Percentiles rank a stretch among this genome's conserved stretches.
Evolutionary conservation across 2,797 vertebrate species (phyloP).

Genomic region (Nasua narica): DNA sequence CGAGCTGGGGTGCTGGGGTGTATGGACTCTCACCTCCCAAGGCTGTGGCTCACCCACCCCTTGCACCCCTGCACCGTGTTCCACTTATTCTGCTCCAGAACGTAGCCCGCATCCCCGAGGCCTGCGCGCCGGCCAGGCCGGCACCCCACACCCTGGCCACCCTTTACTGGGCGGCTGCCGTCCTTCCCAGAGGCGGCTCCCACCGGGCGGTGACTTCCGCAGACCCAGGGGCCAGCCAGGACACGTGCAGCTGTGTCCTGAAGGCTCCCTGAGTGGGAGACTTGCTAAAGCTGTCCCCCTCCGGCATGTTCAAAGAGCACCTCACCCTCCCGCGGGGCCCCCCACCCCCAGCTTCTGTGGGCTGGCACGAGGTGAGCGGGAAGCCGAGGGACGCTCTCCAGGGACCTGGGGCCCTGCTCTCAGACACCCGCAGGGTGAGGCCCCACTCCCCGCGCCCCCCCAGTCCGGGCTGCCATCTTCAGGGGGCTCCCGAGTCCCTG

Average conservation of each 20-base stretch:
- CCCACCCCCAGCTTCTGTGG: fast-evolving
- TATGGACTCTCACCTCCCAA: fast-evolving
- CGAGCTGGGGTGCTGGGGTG: background rate
- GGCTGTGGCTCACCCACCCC: fast-evolving
- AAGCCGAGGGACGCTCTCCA: fast-evolving
- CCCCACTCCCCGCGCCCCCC: background rate
- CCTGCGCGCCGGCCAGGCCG: background rate
- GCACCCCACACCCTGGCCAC: fast-evolving
- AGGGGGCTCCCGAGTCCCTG: background rate
- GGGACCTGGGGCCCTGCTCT: background rate
- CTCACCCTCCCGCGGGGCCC: fast-evolving
- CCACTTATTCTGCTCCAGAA: fast-evolving
- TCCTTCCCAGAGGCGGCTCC: background rate
- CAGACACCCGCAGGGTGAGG: background rate
- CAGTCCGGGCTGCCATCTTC: fast-evolving
- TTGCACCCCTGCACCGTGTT: fast-evolving
- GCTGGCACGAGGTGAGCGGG: fast-evolving
- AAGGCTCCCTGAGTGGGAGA: fast-evolving
- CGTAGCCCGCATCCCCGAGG: background rate
- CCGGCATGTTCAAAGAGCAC: background rate
- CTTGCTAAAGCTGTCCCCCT: background rate
- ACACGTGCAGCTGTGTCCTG: background rate
- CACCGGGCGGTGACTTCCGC: too few relatives aligned
- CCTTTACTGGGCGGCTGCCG: fast-evolving
- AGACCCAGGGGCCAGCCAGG: too few relatives aligned